These are phyloP conservation scores for Peromyscus nudipes DNA, from an alignment of 2,797 vertebrate species.

Conservation along the genomic window DNA sequence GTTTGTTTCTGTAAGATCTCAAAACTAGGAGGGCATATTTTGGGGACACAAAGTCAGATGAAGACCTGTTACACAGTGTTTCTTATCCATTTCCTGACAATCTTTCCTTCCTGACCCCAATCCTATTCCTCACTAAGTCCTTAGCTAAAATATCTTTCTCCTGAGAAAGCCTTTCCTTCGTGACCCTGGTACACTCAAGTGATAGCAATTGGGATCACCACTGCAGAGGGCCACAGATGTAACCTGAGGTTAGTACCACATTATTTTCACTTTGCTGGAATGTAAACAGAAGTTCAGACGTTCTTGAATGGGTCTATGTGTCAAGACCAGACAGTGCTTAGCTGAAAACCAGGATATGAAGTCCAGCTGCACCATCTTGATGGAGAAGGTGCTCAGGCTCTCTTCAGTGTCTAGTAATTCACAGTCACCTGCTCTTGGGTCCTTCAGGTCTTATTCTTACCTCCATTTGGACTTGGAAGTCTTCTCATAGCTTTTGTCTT, in stretches of 20 bases:
- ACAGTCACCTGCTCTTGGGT: accelerated
- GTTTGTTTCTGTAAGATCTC: not conserved
- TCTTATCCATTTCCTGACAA: not conserved
- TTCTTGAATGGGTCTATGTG: not conserved
- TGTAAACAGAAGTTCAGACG: not conserved
- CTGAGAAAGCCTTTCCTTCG: not conserved
- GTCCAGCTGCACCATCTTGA: not conserved
- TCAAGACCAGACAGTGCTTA: not conserved
- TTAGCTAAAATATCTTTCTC: not conserved
- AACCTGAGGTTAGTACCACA: not conserved
- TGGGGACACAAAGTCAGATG: not conserved
- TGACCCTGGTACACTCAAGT: not conserved
- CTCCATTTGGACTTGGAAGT: not conserved
- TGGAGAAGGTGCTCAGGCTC: not conserved
- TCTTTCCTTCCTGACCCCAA: not conserved
- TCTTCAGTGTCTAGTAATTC: not conserved
- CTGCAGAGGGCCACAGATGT: accelerated
- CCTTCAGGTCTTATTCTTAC: not conserved
- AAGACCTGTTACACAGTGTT: not conserved
- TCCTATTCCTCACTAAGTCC: not conserved
- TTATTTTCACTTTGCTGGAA: not conserved
- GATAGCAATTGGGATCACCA: accelerated
- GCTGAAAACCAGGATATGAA: not conserved
- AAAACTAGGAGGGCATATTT: not conserved
- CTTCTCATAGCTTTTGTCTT: not conserved